These are phyloP conservation scores for Caranx ignobilis DNA, from an alignment of 2,113 vertebrate genomes.

Conservation along the genomic window DNA sequence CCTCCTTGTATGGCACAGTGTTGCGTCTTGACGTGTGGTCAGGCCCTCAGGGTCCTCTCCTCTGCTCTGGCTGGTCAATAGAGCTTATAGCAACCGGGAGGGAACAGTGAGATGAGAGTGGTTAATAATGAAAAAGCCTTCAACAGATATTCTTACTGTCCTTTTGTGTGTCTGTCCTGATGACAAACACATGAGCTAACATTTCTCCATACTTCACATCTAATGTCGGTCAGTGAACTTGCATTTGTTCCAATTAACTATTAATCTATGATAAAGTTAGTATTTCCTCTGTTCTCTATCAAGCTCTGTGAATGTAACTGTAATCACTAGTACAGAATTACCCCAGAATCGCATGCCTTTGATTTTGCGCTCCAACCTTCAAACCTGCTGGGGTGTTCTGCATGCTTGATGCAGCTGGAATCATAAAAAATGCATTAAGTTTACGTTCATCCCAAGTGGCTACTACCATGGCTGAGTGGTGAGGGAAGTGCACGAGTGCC, in stretches of 20 bases:
- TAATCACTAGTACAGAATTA: slow-evolving; percentile 12
- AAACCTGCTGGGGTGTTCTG: neutral
- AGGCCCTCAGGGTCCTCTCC: slow-evolving; percentile 34
- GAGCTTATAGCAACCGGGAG: slow-evolving; percentile 26
- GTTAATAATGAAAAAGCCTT: slow-evolving; percentile 55
- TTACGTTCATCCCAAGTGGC: slow-evolving; percentile 9
- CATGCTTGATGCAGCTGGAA: slow-evolving; percentile 26
- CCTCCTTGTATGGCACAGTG: slow-evolving; percentile 1
- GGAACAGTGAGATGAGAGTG: slow-evolving; percentile 11
- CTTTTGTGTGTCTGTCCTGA: neutral
- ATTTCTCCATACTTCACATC: neutral
- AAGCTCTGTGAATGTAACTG: slow-evolving; percentile 1
- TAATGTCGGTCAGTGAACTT: neutral
- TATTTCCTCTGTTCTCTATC: neutral
- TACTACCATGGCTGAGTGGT: neutral
- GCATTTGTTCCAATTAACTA: no score
- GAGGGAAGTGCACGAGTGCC: neutral
- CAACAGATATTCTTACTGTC: slow-evolving; percentile 19
- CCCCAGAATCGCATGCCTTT: slow-evolving; percentile 24
- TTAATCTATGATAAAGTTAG: neutral
- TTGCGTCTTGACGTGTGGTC: neutral
- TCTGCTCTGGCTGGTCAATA: slow-evolving; percentile 25
- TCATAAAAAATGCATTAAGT: slow-evolving; percentile 47
- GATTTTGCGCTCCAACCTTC: slow-evolving; percentile 18
- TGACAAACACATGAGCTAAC: slow-evolving; percentile 8